Base-by-base conservation (phyloP, 2,113 vertebrate species). In the Rutilus rutilus region DNA sequence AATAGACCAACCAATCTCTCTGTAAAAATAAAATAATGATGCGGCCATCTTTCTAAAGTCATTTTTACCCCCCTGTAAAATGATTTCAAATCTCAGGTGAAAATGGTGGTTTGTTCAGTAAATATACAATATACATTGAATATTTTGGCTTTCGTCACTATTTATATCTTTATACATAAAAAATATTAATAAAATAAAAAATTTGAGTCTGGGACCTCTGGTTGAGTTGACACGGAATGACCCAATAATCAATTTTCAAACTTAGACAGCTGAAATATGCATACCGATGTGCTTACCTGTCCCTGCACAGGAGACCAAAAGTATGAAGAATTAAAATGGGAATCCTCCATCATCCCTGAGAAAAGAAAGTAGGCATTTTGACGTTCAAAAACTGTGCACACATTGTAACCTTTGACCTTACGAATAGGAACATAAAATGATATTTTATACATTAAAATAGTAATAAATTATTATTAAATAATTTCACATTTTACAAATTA, bases 271-370 rank as follows among this genome's bases (percentile, higher is more conserved):
- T 69, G 17, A 36, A 36, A 67, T 5, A 2, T 64, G 19, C 10
- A 5, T 30, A 21, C 4, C 12, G 14, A 7, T 39, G 17, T 30
- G 25, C 94, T 92, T 94, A 99, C 97, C 97, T 98, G 98, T 94
- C 97, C 97, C 69, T 96, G 97, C 87, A 99, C 96, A 2, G 97
- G 97, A 90, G 98, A 97, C 98, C 98, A 99, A 95, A 99, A 99
- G 94, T 99, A 99, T 0, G 97, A 97, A 88, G 97, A 98, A 94
- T 98, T 99, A 93, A 99, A 99, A 93, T 98, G 97, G 95, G 98
- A 98, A 93, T 99, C 98, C 95, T 99, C 98, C 98, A 99, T 99
- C 94, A 97, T 97, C 96, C 96, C 97, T 99, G 94, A 89, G 47
- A 80, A 59, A 27, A 76, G 5, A 78, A 54, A 73, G 50, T 27